Evolutionary conservation across 2,113 vertebrate genomes (phyloP), one percentile per base, ranked within the genome.

Genomic region (Otocyon megalotis): DNA sequence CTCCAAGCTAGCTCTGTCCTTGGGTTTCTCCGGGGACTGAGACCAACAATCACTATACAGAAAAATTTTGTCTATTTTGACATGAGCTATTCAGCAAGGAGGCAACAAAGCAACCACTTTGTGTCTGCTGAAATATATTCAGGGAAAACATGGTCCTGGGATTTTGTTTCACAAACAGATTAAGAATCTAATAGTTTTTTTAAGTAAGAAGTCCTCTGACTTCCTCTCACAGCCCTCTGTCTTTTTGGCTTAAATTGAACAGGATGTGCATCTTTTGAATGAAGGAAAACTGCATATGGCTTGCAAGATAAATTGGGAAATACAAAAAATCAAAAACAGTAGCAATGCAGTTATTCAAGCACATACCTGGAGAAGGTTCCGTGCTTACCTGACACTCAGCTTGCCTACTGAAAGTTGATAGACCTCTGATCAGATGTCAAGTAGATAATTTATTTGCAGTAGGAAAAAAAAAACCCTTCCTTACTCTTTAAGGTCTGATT

Each of bases 21-120:
- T 11, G 2, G 2, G 4, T 60, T 94, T 97, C 96, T 97, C 85
- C 97, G 69, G 86, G 84, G 83, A 80, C 80, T 6, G 28, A 96
- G 80, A 84, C 87, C 83, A 93, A 84, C 71, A 80, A 96, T 97
- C 94, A 91, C 79, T 86, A 62, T 81, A 72, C 67, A 97, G 95
- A 96, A 98, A 94, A 95, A 82, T 53, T 84, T 76, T 11, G 3
- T 69, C 71, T 65, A 79, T 88, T 95, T 86, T 87, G 76, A 87
- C 8, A 1, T 76, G 63, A 81, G 77, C 50, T 93, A 35, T 76
- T 95, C 92, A 86, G n/a, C 35, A 79, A 82, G 65, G 79, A 77
- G 87, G 32, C 62, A 87, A 32, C 2, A n/a, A 30, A 85, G 82
- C 28, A 97, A 95, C 60, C 54, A 20, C 63, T 84, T 85, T 88